phyloP scores from a whole-genome alignment of 1,140 invertebrate genomes.

The Bombus confusus region DNA sequence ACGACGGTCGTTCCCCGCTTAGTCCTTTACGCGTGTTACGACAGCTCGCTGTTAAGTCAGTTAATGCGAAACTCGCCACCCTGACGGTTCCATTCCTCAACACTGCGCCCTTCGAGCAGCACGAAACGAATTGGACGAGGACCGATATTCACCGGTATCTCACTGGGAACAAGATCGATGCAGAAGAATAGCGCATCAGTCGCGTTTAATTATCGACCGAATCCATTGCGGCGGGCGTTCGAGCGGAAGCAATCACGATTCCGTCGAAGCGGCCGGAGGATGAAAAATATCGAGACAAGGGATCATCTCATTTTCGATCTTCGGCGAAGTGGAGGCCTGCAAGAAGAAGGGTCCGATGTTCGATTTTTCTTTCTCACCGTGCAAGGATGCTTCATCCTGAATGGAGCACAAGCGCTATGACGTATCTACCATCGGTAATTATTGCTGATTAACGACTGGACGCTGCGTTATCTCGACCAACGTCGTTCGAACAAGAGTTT shows the following conservation, averaged over 20 bases:
- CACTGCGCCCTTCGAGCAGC: neutral
- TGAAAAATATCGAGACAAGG: conserved; percentile 62
- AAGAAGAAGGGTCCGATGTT: neutral
- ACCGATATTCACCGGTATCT: neutral
- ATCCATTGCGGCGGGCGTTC: conserved; percentile 29
- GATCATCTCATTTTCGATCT: conserved; percentile 66
- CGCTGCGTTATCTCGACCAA: conserved; percentile 65
- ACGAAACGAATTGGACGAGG: neutral
- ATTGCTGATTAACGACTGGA: conserved; percentile 77
- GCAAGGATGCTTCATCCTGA: conserved; percentile 54
- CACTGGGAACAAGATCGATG: neutral
- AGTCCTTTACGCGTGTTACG: too few relatives aligned
- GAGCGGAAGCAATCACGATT: conserved; percentile 63
- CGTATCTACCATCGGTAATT: conserved; percentile 77
- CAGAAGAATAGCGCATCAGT: conserved; percentile 9
- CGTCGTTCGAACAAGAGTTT: conserved; percentile 54
- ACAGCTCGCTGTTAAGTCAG: too few relatives aligned
- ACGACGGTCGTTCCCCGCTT: too few relatives aligned
- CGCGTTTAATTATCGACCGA: conserved; percentile 39
- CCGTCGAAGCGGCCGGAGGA: conserved; percentile 33
- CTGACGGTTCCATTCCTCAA: neutral
- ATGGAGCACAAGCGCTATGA: conserved; percentile 64
- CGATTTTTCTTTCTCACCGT: conserved; percentile 63
- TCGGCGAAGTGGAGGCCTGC: conserved; percentile 32
- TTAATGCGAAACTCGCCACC: too few relatives aligned